These are phyloP conservation scores for Caiman crocodilus DNA, from an alignment of 2,797 vertebrate species.

Conservation along the genomic window DNA sequence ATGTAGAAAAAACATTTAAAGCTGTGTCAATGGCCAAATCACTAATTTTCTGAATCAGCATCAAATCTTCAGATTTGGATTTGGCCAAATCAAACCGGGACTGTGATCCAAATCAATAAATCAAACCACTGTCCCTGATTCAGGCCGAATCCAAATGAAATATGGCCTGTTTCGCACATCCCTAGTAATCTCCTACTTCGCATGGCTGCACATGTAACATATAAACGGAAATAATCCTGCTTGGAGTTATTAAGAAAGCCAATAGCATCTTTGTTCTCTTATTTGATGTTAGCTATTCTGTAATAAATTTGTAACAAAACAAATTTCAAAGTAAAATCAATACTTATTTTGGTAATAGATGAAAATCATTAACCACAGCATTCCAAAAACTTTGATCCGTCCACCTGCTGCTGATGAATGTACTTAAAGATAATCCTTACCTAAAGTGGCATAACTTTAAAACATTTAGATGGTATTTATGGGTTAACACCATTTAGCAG, in stretches of 20 bases:
- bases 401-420: neutral
- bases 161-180: no score
- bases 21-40: no score
- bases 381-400: neutral
- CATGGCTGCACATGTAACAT: slow-evolving; percentile 60
- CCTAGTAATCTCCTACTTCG: neutral
- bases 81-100: no score
- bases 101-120: no score
- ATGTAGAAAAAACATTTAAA: no score
- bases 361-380: slow-evolving; percentile 43
- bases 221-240: slow-evolving; percentile 46
- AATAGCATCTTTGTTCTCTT: slow-evolving; percentile 41
- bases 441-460: no score
- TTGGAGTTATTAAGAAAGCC: slow-evolving; percentile 47
- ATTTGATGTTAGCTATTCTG: slow-evolving; percentile 14
- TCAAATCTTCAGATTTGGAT: no score
- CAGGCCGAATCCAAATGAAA: no score
- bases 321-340: slow-evolving; percentile 52
- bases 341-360: slow-evolving; percentile 42
- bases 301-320: slow-evolving; percentile 42
- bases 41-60: no score
- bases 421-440: neutral
- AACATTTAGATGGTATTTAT: no score
- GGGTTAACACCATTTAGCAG: no score
- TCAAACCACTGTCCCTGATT: no score